Evolutionary conservation across 92 coral and sea anemone genomes (phyloP).

Genomic region (Siderastrea siderea): DNA sequence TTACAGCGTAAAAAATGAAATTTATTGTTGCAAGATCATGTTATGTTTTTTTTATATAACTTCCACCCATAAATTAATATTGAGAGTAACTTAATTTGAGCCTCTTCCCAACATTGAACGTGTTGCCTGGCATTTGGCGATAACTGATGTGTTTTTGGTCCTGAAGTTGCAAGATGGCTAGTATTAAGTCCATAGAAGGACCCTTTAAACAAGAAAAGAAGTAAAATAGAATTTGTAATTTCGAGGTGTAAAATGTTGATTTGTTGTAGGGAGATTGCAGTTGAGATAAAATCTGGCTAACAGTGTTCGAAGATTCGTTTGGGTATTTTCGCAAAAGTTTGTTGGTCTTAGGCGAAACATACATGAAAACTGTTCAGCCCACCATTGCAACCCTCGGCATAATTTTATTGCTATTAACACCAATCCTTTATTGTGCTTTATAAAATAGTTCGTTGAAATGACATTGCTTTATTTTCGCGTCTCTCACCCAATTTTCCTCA

Average conservation of each 20-base stretch:
- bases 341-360: not conserved
- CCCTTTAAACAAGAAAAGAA: not conserved
- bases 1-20: not conserved
- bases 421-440: not conserved
- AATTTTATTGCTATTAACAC: constrained; percentile 24
- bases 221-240: not conserved
- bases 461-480: constrained; percentile 22
- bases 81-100: not conserved
- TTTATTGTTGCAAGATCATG: not conserved
- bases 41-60: not conserved
- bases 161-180: not conserved
- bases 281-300: not conserved
- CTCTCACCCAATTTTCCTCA: constrained; percentile 16
- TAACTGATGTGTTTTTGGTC: not conserved
- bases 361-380: not conserved
- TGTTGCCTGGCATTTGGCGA: not conserved
- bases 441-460: not conserved
- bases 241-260: not conserved
- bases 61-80: not conserved
- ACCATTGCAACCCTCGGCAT: not conserved
- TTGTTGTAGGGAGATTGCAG: not conserved
- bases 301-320: not conserved
- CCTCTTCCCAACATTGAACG: not conserved
- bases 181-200: not conserved
- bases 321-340: not conserved